These are phyloP conservation scores for Cladorhizidae sp. DNA, from an alignment of 37 sponge, comb jelly and placozoan species.

Conservation along the genomic window DNA sequence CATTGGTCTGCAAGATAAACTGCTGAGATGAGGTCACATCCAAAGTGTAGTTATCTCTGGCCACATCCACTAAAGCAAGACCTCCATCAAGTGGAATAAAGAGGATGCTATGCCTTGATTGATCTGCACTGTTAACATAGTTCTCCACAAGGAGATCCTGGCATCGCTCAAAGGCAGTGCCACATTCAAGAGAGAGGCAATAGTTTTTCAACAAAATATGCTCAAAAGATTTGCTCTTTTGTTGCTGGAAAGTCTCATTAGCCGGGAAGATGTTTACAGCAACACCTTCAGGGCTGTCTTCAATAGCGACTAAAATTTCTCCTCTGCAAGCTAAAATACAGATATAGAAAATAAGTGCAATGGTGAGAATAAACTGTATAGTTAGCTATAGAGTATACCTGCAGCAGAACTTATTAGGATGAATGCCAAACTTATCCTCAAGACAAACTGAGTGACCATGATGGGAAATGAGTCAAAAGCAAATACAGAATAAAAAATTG, in stretches of 20 bases:
- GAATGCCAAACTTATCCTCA: no score
- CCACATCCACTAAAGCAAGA: not conserved
- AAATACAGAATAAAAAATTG: no score
- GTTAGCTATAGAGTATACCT: no score
- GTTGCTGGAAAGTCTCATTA: not conserved
- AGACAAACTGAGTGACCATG: no score
- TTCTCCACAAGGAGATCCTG: slow-evolving; percentile 1
- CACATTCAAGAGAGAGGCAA: not conserved
- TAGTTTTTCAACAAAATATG: not conserved
- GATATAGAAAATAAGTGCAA: no score
- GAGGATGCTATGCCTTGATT: not conserved
- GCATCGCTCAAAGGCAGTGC: not conserved
- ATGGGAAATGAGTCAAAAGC: no score
- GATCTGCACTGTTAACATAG: not conserved
- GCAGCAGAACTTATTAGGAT: no score
- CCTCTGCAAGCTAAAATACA: not conserved
- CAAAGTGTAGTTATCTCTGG: not conserved
- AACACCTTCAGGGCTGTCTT: not conserved
- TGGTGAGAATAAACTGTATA: no score
- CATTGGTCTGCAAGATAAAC: not conserved
- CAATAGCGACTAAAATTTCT: not conserved
- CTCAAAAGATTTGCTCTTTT: not conserved
- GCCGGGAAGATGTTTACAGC: not conserved
- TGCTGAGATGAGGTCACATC: no score
- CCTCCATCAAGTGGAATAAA: not conserved